phyloP scores from a whole-genome alignment of 2,113 vertebrate genomes.

The Chaenogobius annularis region DNA sequence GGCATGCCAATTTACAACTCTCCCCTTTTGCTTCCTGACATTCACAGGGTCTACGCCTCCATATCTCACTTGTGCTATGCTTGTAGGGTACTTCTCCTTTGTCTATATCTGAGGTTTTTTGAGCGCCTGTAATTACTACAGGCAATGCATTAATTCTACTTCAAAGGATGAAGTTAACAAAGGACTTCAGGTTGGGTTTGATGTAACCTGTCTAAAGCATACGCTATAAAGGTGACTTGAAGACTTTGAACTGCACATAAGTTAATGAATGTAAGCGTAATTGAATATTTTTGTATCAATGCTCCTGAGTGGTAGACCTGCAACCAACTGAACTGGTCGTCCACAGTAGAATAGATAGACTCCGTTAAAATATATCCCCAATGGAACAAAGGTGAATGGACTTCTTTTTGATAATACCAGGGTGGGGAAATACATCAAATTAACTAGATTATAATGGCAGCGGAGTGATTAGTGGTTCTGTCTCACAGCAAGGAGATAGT shows the following conservation, averaged over 20 bases:
- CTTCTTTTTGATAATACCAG: not conserved
- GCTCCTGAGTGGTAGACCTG: not conserved
- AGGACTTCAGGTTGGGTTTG: slow-evolving; percentile 7
- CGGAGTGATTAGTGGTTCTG: not conserved
- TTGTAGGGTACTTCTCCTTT: slow-evolving; percentile 5
- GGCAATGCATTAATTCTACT: slow-evolving; percentile 22
- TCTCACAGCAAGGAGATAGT: not conserved
- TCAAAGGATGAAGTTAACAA: slow-evolving; percentile 5
- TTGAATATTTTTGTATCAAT: not conserved
- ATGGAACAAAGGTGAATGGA: not conserved
- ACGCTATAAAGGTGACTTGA: not conserved
- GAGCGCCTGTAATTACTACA: slow-evolving; percentile 24
- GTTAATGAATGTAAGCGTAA: not conserved
- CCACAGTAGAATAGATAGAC: not conserved
- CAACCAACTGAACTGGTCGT: not conserved
- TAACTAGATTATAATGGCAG: not conserved
- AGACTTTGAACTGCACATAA: not conserved
- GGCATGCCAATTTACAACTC: slow-evolving; percentile 20
- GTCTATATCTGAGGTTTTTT: not conserved
- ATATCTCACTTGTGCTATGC: not conserved
- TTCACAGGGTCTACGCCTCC: not conserved
- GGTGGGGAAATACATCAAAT: not conserved
- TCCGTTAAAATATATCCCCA: not conserved
- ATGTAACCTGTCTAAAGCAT: not conserved
- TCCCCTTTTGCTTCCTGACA: slow-evolving; percentile 2